Percentiles rank a stretch among this genome's conserved stretches.
These are phyloP conservation scores for Mesochorus sp. DNA, from an alignment of 2,888 invertebrate species.

Conservation along the genomic window DNA sequence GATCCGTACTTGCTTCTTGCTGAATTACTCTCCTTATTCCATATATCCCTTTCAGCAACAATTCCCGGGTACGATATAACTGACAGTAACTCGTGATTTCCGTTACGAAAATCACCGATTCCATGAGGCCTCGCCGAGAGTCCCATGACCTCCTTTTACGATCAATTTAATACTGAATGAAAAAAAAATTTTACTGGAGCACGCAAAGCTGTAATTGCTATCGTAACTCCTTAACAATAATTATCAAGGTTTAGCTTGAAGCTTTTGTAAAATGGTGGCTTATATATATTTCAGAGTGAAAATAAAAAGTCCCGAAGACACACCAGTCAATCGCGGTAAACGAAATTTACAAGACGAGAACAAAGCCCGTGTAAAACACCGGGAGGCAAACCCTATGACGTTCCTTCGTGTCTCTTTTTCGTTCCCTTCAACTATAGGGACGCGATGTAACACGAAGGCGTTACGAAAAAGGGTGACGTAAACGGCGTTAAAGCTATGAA, in stretches of 20 bases:
- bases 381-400: conserved; percentile 21
- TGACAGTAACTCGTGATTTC: conserved; percentile 60
- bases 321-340: not conserved
- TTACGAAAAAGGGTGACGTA: conserved; percentile 73
- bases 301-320: not conserved
- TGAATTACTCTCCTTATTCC: conserved; percentile 21
- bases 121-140: conserved; percentile 27
- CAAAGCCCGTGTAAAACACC: conserved; percentile 36
- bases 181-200: conserved; percentile 7
- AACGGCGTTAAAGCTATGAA: conserved; percentile 79
- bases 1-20: conserved; percentile 36
- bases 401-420: conserved; percentile 20
- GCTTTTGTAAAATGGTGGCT: not conserved
- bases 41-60: conserved; percentile 13
- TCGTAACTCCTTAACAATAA: not conserved
- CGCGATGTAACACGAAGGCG: conserved; percentile 50
- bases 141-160: conserved; percentile 17
- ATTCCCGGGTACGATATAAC: conserved; percentile 42
- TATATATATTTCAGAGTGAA: not conserved
- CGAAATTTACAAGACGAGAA: not conserved
- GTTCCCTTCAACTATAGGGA: conserved; percentile 34
- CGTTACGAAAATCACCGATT: conserved; percentile 62
- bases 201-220: conserved; percentile 20
- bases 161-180: conserved; percentile 10
- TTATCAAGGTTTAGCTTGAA: no score